Percentiles rank a stretch among this genome's conserved stretches.
phyloP scores from a whole-genome alignment of 2,113 vertebrate species.

The Hirundichthys speculiger region DNA sequence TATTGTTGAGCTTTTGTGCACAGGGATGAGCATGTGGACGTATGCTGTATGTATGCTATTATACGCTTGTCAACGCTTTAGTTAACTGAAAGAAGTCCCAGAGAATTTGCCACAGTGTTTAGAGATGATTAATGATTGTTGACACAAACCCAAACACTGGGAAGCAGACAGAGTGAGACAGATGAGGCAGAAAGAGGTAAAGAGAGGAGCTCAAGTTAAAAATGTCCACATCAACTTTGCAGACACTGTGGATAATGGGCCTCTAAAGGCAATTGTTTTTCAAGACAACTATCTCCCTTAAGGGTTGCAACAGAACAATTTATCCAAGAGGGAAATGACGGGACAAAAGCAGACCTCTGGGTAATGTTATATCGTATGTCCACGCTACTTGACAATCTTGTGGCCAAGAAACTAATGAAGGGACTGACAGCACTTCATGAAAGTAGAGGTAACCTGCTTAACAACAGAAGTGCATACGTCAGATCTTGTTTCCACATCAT shows the following conservation, averaged over 20 bases:
- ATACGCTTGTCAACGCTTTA: constrained; percentile 20
- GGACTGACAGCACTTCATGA: neutral
- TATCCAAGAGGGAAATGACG: constrained; percentile 19
- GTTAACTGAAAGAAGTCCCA: constrained; percentile 51
- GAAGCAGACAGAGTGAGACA: constrained; percentile 67
- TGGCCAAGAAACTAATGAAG: neutral
- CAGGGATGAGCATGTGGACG: neutral
- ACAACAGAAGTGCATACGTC: no score
- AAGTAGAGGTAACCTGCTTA: neutral
- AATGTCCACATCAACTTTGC: constrained; percentile 63
- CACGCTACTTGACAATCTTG: constrained; percentile 12
- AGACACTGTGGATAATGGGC: constrained; percentile 66
- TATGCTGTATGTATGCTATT: neutral
- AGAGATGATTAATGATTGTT: constrained; percentile 66
- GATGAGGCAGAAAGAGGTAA: constrained; percentile 67
- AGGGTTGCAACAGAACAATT: constrained; percentile 44
- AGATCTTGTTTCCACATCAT: no score
- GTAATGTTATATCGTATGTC: constrained; percentile 5
- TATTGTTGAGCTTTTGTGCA: neutral
- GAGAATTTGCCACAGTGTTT: constrained; percentile 43
- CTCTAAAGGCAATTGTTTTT: constrained; percentile 63
- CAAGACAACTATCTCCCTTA: constrained; percentile 48
- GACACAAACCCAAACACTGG: constrained; percentile 66
- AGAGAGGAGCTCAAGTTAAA: constrained; percentile 66
- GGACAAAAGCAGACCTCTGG: constrained; percentile 8